Percentiles rank a stretch among this genome's conserved stretches.
These are phyloP conservation scores for Zaprionus kolodkinae DNA, from an alignment of 1,140 invertebrate species.

Conservation along the genomic window DNA sequence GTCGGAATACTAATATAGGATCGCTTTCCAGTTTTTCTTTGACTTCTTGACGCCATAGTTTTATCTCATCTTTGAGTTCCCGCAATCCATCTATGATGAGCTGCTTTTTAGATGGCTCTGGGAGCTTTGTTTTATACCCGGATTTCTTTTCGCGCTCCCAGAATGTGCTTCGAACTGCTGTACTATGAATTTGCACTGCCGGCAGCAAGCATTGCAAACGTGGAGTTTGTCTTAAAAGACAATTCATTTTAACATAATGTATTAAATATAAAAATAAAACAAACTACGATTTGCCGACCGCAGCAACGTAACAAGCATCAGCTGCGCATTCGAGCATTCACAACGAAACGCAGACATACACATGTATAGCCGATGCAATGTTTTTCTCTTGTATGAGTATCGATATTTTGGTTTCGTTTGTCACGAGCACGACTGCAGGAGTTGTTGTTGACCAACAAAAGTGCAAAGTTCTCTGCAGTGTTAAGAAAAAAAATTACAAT, in stretches of 20 bases:
- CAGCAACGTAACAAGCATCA: constrained; percentile 69
- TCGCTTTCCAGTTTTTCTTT: constrained; percentile 87
- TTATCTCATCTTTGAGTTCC: constrained; percentile 88
- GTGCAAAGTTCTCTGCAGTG: constrained; percentile 63
- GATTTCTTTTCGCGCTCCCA: constrained; percentile 88
- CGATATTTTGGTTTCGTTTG: not conserved
- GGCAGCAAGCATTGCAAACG: constrained; percentile 42
- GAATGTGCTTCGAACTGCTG: constrained; percentile 83
- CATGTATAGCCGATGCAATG: not conserved
- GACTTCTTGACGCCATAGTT: constrained; percentile 88
- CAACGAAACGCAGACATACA: constrained; percentile 3
- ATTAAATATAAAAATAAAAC: constrained; percentile 17
- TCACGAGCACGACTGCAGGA: not conserved
- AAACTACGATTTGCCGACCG: not conserved
- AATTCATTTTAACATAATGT: constrained; percentile 50
- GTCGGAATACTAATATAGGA: constrained; percentile 86
- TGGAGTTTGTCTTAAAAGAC: constrained; percentile 53
- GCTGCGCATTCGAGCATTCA: constrained; percentile 48
- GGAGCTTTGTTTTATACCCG: constrained; percentile 86
- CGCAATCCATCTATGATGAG: constrained; percentile 87
- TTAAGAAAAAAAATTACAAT: constrained; percentile 27
- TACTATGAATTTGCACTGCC: constrained; percentile 64
- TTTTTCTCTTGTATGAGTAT: not conserved
- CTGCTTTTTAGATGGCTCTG: constrained; percentile 85
- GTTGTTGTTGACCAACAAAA: constrained; percentile 40